Conservation (phyloP, 2,888 invertebrate species). For the Chesias legatella region DNA sequence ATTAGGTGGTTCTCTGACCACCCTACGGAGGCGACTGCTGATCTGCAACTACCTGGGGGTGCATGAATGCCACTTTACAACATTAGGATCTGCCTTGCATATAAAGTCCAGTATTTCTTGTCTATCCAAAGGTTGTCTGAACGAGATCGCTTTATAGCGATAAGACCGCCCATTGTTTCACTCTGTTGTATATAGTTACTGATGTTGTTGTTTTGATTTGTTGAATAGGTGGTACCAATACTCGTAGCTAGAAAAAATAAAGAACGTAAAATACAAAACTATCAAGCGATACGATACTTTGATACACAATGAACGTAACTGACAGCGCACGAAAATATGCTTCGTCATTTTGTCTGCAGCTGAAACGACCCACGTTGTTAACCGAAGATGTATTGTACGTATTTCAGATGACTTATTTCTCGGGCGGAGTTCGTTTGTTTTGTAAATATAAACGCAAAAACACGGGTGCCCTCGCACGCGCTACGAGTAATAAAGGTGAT, state of each 20-base stretch:
- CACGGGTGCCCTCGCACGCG: conserved; percentile 21
- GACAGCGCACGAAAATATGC: conserved; percentile 48
- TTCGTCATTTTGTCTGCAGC: conserved; percentile 50
- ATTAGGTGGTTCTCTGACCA: too few relatives aligned
- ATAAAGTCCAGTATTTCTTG: too few relatives aligned
- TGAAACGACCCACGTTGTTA: conserved; percentile 46
- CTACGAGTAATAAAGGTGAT: conserved; percentile 27
- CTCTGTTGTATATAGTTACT: too few relatives aligned
- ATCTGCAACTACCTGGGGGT: too few relatives aligned
- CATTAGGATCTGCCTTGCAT: too few relatives aligned
- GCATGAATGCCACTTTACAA: too few relatives aligned
- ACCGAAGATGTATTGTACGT: conserved; percentile 44
- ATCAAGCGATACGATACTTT: conserved; percentile 37
- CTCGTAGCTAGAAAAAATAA: conserved; percentile 30
- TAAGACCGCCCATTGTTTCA: too few relatives aligned
- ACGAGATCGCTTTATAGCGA: too few relatives aligned
- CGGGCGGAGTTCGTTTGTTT: conserved; percentile 37
- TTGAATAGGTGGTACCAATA: too few relatives aligned
- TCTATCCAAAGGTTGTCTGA: too few relatives aligned
- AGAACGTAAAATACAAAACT: conserved; percentile 39
- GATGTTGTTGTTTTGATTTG: too few relatives aligned
- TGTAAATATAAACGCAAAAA: conserved; percentile 33
- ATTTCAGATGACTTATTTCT: conserved; percentile 42
- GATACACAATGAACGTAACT: conserved; percentile 42
- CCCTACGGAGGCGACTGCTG: too few relatives aligned